Conservation (phyloP, 2,113 vertebrate species). For the Hucho hucho region DNA sequence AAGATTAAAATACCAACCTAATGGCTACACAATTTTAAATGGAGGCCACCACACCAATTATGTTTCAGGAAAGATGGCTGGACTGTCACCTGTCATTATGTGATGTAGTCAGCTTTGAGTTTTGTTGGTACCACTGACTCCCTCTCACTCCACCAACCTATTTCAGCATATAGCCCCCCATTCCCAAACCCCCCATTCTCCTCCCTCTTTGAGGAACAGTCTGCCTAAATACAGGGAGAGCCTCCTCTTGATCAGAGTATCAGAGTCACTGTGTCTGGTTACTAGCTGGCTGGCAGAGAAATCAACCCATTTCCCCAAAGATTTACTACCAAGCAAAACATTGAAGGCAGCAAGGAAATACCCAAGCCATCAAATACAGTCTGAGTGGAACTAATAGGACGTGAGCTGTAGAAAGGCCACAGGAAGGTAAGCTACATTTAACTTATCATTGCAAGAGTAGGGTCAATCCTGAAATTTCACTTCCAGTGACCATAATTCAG, state of each 20-base stretch:
- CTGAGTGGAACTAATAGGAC: slow-evolving; percentile 37
- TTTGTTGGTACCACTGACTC: slow-evolving; percentile 45
- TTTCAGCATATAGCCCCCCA: background rate
- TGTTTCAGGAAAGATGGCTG: background rate
- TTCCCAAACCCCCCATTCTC: slow-evolving; percentile 3
- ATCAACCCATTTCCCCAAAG: slow-evolving; percentile 32
- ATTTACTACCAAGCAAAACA: slow-evolving; percentile 47
- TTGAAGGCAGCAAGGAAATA: slow-evolving; percentile 25
- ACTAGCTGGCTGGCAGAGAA: slow-evolving; percentile 38
- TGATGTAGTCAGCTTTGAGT: slow-evolving; percentile 31
- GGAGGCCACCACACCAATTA: background rate
- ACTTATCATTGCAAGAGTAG: background rate
- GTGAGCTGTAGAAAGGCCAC: slow-evolving; percentile 48
- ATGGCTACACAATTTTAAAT: slow-evolving; percentile 1
- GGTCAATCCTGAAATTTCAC: background rate
- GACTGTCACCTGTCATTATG: slow-evolving; percentile 52
- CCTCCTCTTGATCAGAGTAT: slow-evolving; percentile 31
- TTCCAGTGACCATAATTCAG: background rate
- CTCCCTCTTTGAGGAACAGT: slow-evolving; percentile 47
- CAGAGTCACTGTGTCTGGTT: slow-evolving; percentile 26
- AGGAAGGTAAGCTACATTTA: background rate
- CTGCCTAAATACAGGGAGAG: slow-evolving; percentile 41
- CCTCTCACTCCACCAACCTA: slow-evolving; percentile 27
- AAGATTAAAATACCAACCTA: slow-evolving; percentile 6
- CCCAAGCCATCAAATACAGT: slow-evolving; percentile 27